Conservation (phyloP, 2,888 invertebrate species). For the Heliconius charithonia region DNA sequence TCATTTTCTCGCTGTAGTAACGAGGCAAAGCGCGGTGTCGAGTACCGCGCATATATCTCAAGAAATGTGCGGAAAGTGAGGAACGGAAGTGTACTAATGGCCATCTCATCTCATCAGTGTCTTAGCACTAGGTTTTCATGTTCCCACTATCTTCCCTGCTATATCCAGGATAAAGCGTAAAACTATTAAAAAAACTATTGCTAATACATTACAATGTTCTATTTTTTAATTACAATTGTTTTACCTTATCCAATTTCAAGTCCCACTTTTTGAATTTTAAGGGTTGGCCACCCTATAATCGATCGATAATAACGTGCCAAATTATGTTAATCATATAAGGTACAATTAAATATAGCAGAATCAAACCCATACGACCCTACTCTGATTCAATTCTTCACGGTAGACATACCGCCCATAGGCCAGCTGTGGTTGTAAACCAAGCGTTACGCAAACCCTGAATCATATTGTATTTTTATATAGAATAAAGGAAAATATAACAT, state of each 20-base stretch:
- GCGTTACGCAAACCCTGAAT: not conserved
- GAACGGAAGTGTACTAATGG: too few relatives aligned
- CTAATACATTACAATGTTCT: too few relatives aligned
- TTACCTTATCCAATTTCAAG: not conserved
- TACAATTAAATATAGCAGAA: not conserved
- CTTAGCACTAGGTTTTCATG: too few relatives aligned
- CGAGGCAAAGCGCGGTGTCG: too few relatives aligned
- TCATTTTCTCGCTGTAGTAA: too few relatives aligned
- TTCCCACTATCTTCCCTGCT: too few relatives aligned
- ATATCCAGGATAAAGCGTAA: not conserved
- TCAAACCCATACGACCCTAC: not conserved
- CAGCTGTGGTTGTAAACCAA: not conserved
- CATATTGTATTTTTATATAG: not conserved
- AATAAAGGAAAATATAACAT: too few relatives aligned
- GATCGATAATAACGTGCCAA: conserved; percentile 4
- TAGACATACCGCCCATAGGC: not conserved
- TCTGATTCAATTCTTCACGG: not conserved
- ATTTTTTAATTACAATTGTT: not conserved
- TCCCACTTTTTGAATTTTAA: not conserved
- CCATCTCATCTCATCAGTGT: too few relatives aligned
- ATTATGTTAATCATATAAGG: conserved; percentile 8
- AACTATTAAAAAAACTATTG: too few relatives aligned
- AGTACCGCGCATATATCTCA: too few relatives aligned
- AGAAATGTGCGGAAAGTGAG: too few relatives aligned
- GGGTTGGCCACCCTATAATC: too few relatives aligned